Percentiles rank a stretch among this genome's conserved stretches.
Conservation (phyloP, 2,888 invertebrate genomes). For the Macaria liturata region DNA sequence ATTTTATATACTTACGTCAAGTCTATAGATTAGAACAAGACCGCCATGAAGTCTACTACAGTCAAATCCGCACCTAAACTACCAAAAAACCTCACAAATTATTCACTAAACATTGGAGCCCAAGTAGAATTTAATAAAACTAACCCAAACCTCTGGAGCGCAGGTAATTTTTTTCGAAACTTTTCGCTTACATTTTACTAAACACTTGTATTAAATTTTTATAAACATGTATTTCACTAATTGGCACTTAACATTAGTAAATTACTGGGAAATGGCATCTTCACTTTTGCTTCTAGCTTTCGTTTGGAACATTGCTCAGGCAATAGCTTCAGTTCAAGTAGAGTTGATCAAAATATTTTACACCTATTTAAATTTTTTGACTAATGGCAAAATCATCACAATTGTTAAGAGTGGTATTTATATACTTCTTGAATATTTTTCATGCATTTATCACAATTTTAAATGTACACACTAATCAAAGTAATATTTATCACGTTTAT, state of each 20-base stretch:
- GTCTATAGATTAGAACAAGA: too few relatives aligned
- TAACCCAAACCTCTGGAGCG: slow-evolving; percentile 61
- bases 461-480: slow-evolving; percentile 5
- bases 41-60: too few relatives aligned
- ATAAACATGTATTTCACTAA: slow-evolving; percentile 13
- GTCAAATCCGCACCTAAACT: too few relatives aligned
- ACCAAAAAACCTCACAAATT: too few relatives aligned
- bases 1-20: too few relatives aligned
- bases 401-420: slow-evolving; percentile 74
- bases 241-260: slow-evolving; percentile 29
- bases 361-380: slow-evolving; percentile 60
- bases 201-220: background rate
- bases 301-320: slow-evolving; percentile 43
- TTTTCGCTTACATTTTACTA: slow-evolving; percentile 36
- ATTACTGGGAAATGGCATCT: slow-evolving; percentile 39
- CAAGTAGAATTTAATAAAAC: slow-evolving; percentile 24
- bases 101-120: too few relatives aligned
- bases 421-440: slow-evolving; percentile 43
- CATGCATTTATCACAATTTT: slow-evolving; percentile 42
- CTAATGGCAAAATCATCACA: slow-evolving; percentile 81
- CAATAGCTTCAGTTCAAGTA: slow-evolving; percentile 55
- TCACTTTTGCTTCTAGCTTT: slow-evolving; percentile 60
- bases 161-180: slow-evolving; percentile 63
- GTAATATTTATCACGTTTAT: slow-evolving; percentile 39
- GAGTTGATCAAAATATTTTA: slow-evolving; percentile 43